Evolutionary conservation across 2,888 invertebrate genomes (phyloP), one percentile per base, ranked within the genome.

Genomic region (Euzophera pinguis): DNA sequence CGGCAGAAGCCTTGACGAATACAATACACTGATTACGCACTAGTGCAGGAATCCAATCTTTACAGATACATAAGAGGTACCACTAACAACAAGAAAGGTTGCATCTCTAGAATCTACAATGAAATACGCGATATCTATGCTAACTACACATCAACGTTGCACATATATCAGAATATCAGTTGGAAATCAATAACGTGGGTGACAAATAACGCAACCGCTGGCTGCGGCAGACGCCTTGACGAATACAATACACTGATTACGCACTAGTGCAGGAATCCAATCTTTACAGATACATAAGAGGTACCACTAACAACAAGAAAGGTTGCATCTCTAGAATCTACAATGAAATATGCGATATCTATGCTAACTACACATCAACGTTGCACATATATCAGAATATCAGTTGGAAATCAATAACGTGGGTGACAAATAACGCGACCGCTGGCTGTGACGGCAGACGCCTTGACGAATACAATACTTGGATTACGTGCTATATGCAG

Each of bases 1-100:
- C 59, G 53, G 51, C 34, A 35, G 37, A 37, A 1, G 48, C 22
- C 13, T 22, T 38, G 38, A 38, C 27, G 38, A 38, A 49, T 49
- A 38, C 29, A 6, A 13, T 1, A n/a, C n/a, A n/a, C n/a, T n/a
- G n/a, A n/a, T n/a, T n/a, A n/a, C n/a, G n/a, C n/a, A n/a, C n/a
- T n/a, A n/a, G n/a, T n/a, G n/a, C n/a, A n/a, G n/a, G n/a, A n/a
- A n/a, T n/a, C n/a, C n/a, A n/a, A n/a, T n/a, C n/a, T n/a, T n/a
- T n/a, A n/a, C n/a, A n/a, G n/a, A n/a, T n/a, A n/a, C n/a, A n/a
- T n/a, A n/a, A n/a, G n/a, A n/a, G n/a, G n/a, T n/a, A n/a, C n/a
- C n/a, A n/a, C n/a, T n/a, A n/a, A n/a, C n/a, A n/a, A n/a, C n/a
- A n/a, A n/a, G n/a, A n/a, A n/a, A n/a, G n/a, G n/a, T n/a, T n/a